Evolutionary conservation across 1,140 invertebrate genomes (phyloP).

Genomic region (Brachionus angularis): DNA sequence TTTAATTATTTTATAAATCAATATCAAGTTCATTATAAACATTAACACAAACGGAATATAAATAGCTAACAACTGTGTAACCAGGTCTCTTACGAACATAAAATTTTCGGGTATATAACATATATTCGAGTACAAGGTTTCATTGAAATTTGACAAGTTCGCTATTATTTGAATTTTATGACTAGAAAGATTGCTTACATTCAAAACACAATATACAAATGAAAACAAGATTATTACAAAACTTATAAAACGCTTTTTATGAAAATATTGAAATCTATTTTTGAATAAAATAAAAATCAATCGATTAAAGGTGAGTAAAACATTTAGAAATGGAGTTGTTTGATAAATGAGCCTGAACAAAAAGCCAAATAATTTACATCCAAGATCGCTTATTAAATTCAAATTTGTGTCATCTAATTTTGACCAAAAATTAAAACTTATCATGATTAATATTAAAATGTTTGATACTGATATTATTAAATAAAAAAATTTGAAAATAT

Average conservation of each 20-base stretch:
- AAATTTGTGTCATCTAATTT: neutral
- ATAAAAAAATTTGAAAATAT: neutral
- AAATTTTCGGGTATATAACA: neutral
- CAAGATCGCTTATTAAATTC: slow-evolving; percentile 1
- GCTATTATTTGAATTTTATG: neutral
- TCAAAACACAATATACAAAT: neutral
- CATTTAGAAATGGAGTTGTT: slow-evolving; percentile 24
- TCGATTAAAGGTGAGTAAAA: neutral
- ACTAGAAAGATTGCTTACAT: neutral
- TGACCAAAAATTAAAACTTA: neutral
- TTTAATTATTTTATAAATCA: slow-evolving; percentile 1
- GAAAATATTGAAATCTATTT: neutral
- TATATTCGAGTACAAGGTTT: neutral
- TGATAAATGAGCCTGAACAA: slow-evolving; percentile 2
- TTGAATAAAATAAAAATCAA: slow-evolving; percentile 8
- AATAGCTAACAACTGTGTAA: neutral
- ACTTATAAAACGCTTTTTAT: neutral
- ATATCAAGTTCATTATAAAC: neutral
- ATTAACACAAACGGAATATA: neutral
- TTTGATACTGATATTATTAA: slow-evolving; percentile 17
- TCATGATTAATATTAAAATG: neutral
- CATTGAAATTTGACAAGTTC: slow-evolving; percentile 17
- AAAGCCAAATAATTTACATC: neutral
- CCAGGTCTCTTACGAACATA: neutral
- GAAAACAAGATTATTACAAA: neutral